A percentile compares a stretch with the other conserved stretches of the same genome.
Evolutionary conservation across 1,140 invertebrate species (phyloP).

Genomic region (Vollenhovia emeryi): DNA sequence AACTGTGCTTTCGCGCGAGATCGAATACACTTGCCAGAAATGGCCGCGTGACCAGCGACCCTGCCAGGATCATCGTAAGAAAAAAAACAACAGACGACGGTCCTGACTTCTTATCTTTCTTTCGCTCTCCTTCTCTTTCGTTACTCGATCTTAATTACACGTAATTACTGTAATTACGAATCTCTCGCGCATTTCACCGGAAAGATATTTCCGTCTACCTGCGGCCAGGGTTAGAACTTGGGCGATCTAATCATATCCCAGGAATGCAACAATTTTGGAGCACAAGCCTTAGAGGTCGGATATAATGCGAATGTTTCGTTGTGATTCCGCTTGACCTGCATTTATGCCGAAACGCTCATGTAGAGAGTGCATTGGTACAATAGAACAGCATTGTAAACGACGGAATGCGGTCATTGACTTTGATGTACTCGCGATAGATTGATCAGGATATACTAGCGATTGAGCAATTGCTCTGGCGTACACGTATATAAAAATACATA

Average conservation of each 20-base stretch:
- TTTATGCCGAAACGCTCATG: neutral
- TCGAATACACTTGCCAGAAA: slow-evolving; percentile 65
- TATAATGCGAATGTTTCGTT: slow-evolving; percentile 34
- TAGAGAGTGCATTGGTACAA: neutral
- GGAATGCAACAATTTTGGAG: slow-evolving; percentile 46
- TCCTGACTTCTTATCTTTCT: no score
- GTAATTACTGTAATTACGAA: neutral
- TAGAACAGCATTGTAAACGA: slow-evolving; percentile 11
- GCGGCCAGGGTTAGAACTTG: slow-evolving; percentile 44
- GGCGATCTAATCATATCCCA: slow-evolving; percentile 33
- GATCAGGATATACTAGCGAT: no score
- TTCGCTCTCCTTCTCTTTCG: neutral
- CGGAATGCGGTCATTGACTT: slow-evolving; percentile 21
- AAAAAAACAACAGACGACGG: neutral
- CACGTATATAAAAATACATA: neutral
- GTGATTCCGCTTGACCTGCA: slow-evolving; percentile 18
- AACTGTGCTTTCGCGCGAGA: slow-evolving; percentile 59
- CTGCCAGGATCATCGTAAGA: slow-evolving; percentile 41
- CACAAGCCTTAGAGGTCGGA: slow-evolving; percentile 21
- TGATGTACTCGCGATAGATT: neutral
- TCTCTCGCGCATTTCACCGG: neutral
- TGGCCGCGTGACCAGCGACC: slow-evolving; percentile 59
- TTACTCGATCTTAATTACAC: slow-evolving; percentile 33
- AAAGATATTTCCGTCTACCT: slow-evolving; percentile 50
- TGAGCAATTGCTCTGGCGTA: neutral